phyloP scores from a whole-genome alignment of 2,797 vertebrate genomes.

The Poecilia picta region DNA sequence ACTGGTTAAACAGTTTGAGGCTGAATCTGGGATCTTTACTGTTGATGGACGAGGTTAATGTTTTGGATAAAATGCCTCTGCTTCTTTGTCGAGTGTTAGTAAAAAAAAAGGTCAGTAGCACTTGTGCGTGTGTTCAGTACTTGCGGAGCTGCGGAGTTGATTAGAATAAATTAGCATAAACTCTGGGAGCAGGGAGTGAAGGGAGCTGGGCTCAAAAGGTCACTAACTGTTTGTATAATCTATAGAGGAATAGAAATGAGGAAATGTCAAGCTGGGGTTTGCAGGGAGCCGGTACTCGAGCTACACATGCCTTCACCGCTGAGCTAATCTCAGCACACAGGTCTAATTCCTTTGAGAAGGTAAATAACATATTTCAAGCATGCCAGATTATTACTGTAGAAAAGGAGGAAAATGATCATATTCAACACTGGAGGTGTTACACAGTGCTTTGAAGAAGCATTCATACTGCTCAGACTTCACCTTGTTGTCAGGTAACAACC shows the following conservation, averaged over 20 bases:
- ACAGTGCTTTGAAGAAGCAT: not conserved
- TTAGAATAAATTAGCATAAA: constrained; percentile 33
- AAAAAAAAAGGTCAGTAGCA: not conserved
- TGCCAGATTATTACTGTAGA: not conserved
- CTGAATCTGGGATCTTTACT: not conserved
- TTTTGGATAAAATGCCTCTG: not conserved
- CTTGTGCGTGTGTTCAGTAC: not conserved
- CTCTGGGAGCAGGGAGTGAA: constrained; percentile 5
- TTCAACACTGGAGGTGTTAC: not conserved
- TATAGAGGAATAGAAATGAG: constrained; percentile 8
- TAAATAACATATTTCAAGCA: constrained; percentile 6
- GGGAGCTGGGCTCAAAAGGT: constrained; percentile 27
- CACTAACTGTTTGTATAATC: constrained; percentile 28
- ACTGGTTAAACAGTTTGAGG: not conserved
- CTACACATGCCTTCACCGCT: not conserved
- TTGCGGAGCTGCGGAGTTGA: constrained; percentile 10
- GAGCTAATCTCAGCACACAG: not conserved
- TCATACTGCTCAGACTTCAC: not conserved
- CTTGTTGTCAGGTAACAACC: not conserved
- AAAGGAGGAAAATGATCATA: not conserved
- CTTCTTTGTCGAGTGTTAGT: constrained; percentile 6
- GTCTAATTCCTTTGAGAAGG: constrained; percentile 2
- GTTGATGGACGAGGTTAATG: constrained; percentile 5
- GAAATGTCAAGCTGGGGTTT: constrained; percentile 23
- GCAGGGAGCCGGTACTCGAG: not conserved